Percentiles rank a stretch among this genome's conserved stretches.
Conservation (phyloP, 2,888 invertebrate species). For the Nasonia oneida region DNA sequence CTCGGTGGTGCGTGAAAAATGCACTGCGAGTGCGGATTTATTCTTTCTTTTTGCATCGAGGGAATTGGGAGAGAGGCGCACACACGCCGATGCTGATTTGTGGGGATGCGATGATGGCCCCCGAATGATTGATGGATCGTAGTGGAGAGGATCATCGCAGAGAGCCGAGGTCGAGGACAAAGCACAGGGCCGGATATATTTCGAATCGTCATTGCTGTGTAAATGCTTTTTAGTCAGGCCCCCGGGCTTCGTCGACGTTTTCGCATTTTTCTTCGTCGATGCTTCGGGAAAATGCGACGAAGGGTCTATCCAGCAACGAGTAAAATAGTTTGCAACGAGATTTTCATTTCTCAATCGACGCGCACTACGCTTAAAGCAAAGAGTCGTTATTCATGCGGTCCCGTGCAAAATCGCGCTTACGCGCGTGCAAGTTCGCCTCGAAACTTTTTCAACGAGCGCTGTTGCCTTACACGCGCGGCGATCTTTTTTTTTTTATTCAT, state of each 20-base stretch:
- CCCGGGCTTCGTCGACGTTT: neutral
- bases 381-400: neutral
- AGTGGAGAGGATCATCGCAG: neutral
- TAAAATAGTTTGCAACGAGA: neutral
- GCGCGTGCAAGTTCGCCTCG: neutral
- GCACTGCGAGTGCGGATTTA: neutral
- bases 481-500: neutral
- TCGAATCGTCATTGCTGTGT: neutral
- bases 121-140: neutral
- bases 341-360: neutral
- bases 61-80: neutral
- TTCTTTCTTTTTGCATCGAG: neutral
- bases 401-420: neutral
- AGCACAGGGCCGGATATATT: neutral
- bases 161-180: neutral
- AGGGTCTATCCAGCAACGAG: neutral
- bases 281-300: neutral
- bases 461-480: neutral
- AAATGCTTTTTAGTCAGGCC: neutral
- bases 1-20: constrained; percentile 12
- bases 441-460: neutral
- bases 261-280: neutral
- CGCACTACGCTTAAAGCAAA: neutral
- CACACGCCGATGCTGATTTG: neutral
- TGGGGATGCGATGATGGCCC: neutral